Evolutionary conservation across 2,113 vertebrate species (phyloP).

Genomic region (Chlamydotis undulata): DNA sequence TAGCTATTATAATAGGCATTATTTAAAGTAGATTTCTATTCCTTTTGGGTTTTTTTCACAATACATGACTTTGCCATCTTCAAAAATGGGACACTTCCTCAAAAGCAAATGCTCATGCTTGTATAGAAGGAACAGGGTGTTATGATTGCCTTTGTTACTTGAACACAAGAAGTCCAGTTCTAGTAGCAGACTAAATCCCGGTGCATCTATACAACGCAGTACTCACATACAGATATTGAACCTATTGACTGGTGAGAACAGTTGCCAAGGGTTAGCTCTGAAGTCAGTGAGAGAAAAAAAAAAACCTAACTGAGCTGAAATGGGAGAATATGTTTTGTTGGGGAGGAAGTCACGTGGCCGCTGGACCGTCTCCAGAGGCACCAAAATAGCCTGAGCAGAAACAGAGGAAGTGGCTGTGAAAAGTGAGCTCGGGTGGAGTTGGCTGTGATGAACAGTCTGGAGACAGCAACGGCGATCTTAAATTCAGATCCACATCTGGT

Average conservation of each 20-base stretch:
- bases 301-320: background rate
- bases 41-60: background rate
- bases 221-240: background rate
- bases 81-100: background rate
- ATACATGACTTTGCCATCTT: background rate
- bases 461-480: background rate
- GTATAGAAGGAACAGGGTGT: background rate
- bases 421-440: constrained; percentile 50
- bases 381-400: constrained; percentile 53
- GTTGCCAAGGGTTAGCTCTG: background rate
- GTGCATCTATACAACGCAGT: accelerated
- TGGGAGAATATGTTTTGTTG: constrained; percentile 28
- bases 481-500: background rate
- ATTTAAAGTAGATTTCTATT: background rate
- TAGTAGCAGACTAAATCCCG: background rate
- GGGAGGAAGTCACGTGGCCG: constrained; percentile 45
- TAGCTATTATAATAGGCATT: background rate
- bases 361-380: constrained; percentile 44
- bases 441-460: constrained; percentile 23
- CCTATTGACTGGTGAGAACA: background rate
- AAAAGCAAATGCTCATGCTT: background rate
- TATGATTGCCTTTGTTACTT: background rate
- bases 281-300: background rate
- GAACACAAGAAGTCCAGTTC: background rate
- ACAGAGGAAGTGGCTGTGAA: constrained; percentile 59